phyloP scores from a whole-genome alignment of 2,797 vertebrate species.

The Loriculus beryllinus region DNA sequence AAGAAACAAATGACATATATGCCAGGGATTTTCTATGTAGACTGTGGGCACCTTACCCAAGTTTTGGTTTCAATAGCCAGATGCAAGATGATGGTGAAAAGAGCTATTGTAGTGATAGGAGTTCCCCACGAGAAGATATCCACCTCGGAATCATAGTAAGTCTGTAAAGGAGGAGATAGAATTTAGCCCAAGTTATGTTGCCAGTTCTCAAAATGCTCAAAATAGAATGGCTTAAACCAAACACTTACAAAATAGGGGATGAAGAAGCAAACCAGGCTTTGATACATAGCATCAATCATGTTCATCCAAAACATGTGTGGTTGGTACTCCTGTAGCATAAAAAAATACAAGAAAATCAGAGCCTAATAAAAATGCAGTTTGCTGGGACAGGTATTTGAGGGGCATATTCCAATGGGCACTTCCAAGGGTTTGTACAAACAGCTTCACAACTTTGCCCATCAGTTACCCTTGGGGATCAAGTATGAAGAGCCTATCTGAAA shows the following conservation, averaged over 20 bases:
- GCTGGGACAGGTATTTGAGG: background rate
- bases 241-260: slow-evolving; percentile 95
- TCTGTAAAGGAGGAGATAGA: slow-evolving; percentile 74
- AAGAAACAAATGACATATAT: background rate
- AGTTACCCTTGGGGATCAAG: background rate
- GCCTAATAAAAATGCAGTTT: background rate
- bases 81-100: slow-evolving; percentile 93
- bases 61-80: slow-evolving; percentile 97
- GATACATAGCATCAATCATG: slow-evolving; percentile 97
- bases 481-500: background rate
- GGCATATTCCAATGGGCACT: background rate
- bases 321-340: slow-evolving; percentile 86
- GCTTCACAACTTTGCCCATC: background rate
- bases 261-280: slow-evolving; percentile 96
- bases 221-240: background rate
- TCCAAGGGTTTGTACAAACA: background rate
- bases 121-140: slow-evolving; percentile 97
- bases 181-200: background rate
- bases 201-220: background rate
- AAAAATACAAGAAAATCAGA: background rate
- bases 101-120: slow-evolving; percentile 87
- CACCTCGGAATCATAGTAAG: slow-evolving; percentile 88
- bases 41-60: slow-evolving; percentile 83
- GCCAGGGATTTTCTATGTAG: background rate
- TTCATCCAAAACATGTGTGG: slow-evolving; percentile 98